Evolutionary conservation across 92 coral and sea anemone species (phyloP), one percentile per base, ranked within the genome.

Genomic region (Phymanthus crucifer): DNA sequence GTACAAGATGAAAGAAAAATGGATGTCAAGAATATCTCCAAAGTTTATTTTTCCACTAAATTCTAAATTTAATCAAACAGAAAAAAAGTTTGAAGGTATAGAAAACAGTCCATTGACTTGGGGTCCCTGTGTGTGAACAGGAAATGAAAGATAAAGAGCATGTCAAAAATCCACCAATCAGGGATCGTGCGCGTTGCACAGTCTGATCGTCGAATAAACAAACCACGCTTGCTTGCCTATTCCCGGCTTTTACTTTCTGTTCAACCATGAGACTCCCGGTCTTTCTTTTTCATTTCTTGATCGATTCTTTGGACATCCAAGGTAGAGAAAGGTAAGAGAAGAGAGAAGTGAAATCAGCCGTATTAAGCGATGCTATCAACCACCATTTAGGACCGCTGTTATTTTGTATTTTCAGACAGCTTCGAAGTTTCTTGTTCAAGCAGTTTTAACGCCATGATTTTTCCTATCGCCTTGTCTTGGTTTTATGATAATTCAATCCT

Each of bases 91-190:
- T 24, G 68, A 12, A 61, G 26, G 68, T 26, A 61, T 61, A 24
- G 66, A 4, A 61, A 61, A 61, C 34, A 69, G 4, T 75, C 23
- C 58, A 18, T 13, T 38, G 75, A 75, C 45, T 19, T 54, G 79
- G 79, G 79, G 2, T 77, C 9, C 72, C 81, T 77, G 81, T 64
- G 81, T 77, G 29, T n/a, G 21, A 4, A 76, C 27, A 54, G 79
- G 79, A 75, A 75, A 66, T 75, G 69, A 52, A 61, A 61, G 52
- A 37, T 57, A 61, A 29, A 13, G 33, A 61, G 61, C 61, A 40
- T 77, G 81, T 77, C 72, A 77, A 77, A 77, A 61, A 65, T 29
- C 19, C 38, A 37, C 81, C 81, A 77, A 77, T 77, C 81, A 77
- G 54, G 38, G 71, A 24, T 37, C 29, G 70, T 38, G 34, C 69